These are phyloP conservation scores for Symphodus melops DNA, from an alignment of 2,113 vertebrate genomes.

Conservation along the genomic window DNA sequence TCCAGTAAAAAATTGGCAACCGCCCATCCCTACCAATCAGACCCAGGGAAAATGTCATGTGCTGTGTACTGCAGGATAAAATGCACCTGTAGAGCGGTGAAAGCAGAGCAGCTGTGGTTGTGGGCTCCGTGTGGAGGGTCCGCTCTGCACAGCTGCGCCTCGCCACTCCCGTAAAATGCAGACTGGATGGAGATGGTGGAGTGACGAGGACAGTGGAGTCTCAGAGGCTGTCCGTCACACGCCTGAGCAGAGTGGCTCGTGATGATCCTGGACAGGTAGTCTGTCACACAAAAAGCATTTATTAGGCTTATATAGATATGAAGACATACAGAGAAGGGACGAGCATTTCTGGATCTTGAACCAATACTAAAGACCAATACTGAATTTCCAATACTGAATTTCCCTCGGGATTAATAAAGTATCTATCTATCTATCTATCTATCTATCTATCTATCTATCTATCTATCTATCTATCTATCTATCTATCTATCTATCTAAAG, in stretches of 20 bases:
- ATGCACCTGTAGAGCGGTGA: conserved; percentile 92
- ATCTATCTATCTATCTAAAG: too few relatives aligned
- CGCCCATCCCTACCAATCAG: background rate
- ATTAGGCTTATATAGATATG: background rate
- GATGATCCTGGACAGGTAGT: conserved; percentile 94
- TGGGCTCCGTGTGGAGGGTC: conserved; percentile 64
- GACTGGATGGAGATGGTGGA: conserved; percentile 93
- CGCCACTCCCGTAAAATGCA: conserved; percentile 88
- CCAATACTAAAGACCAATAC: too few relatives aligned
- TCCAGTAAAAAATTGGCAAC: background rate
- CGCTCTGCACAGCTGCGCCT: conserved; percentile 72
- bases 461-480: too few relatives aligned
- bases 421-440: too few relatives aligned
- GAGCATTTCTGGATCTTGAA: background rate
- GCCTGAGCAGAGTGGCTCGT: conserved; percentile 91
- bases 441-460: too few relatives aligned
- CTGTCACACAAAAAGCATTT: conserved; percentile 77
- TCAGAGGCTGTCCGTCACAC: conserved; percentile 90
- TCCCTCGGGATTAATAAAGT: too few relatives aligned
- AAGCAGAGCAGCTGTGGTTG: conserved; percentile 85
- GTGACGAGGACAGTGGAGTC: conserved; percentile 92
- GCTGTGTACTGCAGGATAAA: background rate
- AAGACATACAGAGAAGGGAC: background rate
- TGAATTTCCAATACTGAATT: too few relatives aligned
- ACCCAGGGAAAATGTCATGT: conserved; percentile 16